These are phyloP conservation scores for Nicator chloris DNA, from an alignment of 2,113 vertebrate genomes.

Conservation along the genomic window DNA sequence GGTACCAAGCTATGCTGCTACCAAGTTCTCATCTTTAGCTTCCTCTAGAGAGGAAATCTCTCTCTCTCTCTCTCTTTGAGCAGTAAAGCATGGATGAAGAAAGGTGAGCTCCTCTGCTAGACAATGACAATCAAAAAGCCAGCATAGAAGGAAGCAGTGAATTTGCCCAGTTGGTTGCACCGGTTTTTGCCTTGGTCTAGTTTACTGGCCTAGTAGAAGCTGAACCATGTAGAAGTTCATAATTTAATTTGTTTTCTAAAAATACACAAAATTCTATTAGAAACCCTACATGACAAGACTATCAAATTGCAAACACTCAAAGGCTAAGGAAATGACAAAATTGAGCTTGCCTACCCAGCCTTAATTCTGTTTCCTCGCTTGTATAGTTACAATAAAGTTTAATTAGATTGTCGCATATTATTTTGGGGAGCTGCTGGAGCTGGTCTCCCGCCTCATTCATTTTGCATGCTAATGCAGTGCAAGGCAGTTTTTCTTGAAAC, in stretches of 20 bases:
- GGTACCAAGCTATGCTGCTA: background rate
- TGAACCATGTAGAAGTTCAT: background rate
- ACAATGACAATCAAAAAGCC: background rate
- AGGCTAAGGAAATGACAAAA: constrained; percentile 41
- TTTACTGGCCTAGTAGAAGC: background rate
- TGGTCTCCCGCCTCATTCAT: constrained; percentile 3
- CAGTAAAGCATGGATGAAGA: background rate
- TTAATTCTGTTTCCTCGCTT: constrained; percentile 45
- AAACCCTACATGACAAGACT: constrained; percentile 19
- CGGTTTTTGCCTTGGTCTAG: background rate
- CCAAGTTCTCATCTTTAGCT: background rate
- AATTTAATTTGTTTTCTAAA: constrained; percentile 28
- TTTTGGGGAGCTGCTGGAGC: constrained; percentile 43
- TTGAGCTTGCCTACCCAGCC: constrained; percentile 20
- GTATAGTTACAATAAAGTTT: constrained; percentile 49
- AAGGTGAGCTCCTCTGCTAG: background rate
- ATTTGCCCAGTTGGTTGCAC: background rate
- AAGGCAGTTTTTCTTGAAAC: constrained; percentile 20
- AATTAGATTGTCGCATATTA: constrained; percentile 51
- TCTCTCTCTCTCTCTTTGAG: background rate
- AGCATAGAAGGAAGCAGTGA: background rate
- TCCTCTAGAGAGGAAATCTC: background rate
- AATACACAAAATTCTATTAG: constrained; percentile 27
- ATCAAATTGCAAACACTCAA: constrained; percentile 21
- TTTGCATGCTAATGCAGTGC: constrained; percentile 24